These are phyloP conservation scores for Anniella stebbinsi DNA, from an alignment of 2,797 vertebrate species.

Conservation along the genomic window DNA sequence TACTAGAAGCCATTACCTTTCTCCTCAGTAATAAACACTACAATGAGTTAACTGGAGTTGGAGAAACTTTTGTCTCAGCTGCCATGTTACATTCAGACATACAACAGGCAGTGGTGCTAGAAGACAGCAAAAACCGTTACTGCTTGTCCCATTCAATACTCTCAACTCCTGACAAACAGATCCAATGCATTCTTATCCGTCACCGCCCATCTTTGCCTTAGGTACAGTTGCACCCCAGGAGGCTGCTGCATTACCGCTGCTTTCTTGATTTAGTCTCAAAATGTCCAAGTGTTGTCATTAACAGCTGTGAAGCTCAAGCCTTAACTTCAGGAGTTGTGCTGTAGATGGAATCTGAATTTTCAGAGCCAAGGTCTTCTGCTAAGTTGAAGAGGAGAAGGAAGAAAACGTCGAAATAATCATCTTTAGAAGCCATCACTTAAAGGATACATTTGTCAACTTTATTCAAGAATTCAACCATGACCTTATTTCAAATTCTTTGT, in stretches of 20 bases:
- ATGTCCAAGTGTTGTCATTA: constrained; percentile 49
- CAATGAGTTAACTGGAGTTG: constrained; percentile 73
- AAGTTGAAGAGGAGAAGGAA: constrained; percentile 44
- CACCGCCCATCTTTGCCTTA: constrained; percentile 71
- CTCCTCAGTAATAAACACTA: constrained; percentile 77
- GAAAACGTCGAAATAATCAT: not conserved
- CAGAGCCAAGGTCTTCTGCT: constrained; percentile 92
- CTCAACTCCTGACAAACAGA: constrained; percentile 70
- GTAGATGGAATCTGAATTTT: constrained; percentile 93
- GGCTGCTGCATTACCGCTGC: constrained; percentile 71
- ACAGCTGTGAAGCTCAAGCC: constrained; percentile 82
- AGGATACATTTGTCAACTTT: not conserved
- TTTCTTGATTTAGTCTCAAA: constrained; percentile 70
- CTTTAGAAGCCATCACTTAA: not conserved
- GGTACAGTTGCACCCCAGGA: constrained; percentile 67
- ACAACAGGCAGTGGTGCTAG: constrained; percentile 83
- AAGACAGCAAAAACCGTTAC: constrained; percentile 81
- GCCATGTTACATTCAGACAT: constrained; percentile 79
- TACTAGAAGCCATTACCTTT: constrained; percentile 76
- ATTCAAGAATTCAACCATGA: not conserved
- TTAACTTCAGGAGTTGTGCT: constrained; percentile 92
- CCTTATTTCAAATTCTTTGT: not conserved
- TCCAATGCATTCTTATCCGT: constrained; percentile 72
- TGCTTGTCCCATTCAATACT: constrained; percentile 73
- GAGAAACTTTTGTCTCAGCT: constrained; percentile 75